Conservation (phyloP, 1,140 invertebrate genomes). For the Philotrypesis tridentata region DNA sequence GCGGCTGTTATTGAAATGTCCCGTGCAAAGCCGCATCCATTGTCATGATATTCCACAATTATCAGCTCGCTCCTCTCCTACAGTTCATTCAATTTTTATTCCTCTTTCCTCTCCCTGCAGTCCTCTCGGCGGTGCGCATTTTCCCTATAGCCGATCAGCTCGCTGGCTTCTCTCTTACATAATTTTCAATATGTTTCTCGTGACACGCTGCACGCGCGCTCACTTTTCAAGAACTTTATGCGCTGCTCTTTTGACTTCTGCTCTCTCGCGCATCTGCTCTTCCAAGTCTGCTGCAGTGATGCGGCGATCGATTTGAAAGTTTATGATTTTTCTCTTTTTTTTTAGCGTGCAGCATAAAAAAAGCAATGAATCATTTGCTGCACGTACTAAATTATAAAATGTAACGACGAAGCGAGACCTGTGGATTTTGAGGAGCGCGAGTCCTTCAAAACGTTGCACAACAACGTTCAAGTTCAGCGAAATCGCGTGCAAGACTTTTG, state of each 20-base stretch:
- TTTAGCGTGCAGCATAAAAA: too few species aligned
- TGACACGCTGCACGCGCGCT: not conserved
- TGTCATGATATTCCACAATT: conserved; percentile 6
- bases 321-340: too few species aligned
- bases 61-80: not conserved
- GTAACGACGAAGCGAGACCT: not conserved
- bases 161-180: not conserved
- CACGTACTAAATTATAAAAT: too few species aligned
- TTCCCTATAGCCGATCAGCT: not conserved
- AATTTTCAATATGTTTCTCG: not conserved
- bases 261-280: too few species aligned
- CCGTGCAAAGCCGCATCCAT: not conserved
- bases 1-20: conserved; percentile 1
- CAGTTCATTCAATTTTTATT: not conserved
- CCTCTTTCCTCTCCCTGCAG: not conserved
- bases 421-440: not conserved
- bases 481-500: not conserved
- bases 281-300: too few species aligned
- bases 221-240: too few species aligned
- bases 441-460: not conserved
- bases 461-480: not conserved
- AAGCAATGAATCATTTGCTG: too few species aligned
- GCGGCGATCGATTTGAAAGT: too few species aligned
- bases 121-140: too few species aligned
- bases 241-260: not conserved